Percentiles rank a stretch among this genome's conserved stretches.
These are phyloP conservation scores for Oxygymnocypris stewartii DNA, from an alignment of 2,113 vertebrate genomes.

Conservation along the genomic window DNA sequence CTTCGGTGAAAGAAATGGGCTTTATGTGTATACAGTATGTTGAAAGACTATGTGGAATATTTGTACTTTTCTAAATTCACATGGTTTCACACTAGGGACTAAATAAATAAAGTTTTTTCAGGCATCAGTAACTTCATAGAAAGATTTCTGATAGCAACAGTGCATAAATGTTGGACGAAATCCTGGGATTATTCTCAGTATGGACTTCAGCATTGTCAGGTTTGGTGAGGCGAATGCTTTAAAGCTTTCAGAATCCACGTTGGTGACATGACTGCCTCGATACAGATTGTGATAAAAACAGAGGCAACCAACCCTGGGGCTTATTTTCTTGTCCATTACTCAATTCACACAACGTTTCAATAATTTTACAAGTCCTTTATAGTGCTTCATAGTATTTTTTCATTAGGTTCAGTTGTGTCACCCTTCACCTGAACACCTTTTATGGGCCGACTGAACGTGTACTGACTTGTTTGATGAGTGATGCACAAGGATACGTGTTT, in stretches of 20 bases:
- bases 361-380: neutral
- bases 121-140: neutral
- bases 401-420: neutral
- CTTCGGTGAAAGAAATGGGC: too few relatives aligned
- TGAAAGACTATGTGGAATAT: neutral
- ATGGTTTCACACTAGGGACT: too few relatives aligned
- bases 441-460: neutral
- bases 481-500: neutral
- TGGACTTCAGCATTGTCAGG: conserved; percentile 84
- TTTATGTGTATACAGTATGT: too few relatives aligned
- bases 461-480: neutral
- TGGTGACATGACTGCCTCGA: conserved; percentile 90
- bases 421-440: neutral
- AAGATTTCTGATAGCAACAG: neutral
- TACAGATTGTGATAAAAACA: conserved; percentile 96
- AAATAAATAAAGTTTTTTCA: too few relatives aligned
- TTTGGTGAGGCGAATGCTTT: conserved; percentile 92
- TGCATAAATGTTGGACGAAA: neutral
- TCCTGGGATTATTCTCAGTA: conserved; percentile 78
- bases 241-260: conserved; percentile 88
- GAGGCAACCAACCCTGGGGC: conserved; percentile 77
- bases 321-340: neutral
- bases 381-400: neutral
- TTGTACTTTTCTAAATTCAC: too few relatives aligned
- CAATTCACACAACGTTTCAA: neutral